Evolutionary conservation across 2,888 invertebrate genomes (phyloP).

Genomic region (Teleogryllus oceanicus): DNA sequence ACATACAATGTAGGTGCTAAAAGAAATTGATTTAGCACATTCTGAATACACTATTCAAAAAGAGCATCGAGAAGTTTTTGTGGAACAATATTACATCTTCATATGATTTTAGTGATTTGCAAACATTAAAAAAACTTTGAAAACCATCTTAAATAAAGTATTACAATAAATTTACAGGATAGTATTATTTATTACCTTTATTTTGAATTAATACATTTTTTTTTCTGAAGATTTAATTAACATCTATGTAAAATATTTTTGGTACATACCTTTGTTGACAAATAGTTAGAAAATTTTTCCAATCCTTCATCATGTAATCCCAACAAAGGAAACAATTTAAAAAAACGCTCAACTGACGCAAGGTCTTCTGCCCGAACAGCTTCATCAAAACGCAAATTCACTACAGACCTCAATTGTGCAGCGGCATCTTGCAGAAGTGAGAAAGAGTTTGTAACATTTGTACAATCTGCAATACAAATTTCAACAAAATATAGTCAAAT

Average conservation of each 20-base stretch:
- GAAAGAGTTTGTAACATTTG: conserved; percentile 68
- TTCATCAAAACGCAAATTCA: conserved; percentile 82
- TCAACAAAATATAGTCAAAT: background rate
- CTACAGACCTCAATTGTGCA: conserved; percentile 63
- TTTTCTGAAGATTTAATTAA: background rate
- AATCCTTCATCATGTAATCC: conserved; percentile 89
- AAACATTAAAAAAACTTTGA: too few relatives aligned
- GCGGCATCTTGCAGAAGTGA: conserved; percentile 72
- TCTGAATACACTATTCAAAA: too few relatives aligned
- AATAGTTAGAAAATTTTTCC: conserved; percentile 78
- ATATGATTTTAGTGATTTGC: too few relatives aligned
- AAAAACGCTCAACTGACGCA: conserved; percentile 87
- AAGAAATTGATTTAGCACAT: too few relatives aligned
- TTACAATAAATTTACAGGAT: background rate
- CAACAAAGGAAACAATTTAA: conserved; percentile 93
- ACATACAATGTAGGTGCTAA: too few relatives aligned
- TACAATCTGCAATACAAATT: conserved; percentile 50
- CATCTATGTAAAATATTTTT: background rate
- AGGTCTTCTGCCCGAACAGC: conserved; percentile 85
- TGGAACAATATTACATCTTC: too few relatives aligned
- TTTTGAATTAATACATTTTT: background rate
- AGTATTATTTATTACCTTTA: background rate
- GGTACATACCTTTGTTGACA: conserved; percentile 68
- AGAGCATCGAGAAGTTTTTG: too few relatives aligned
- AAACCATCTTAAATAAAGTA: too few relatives aligned